A percentile compares a stretch with the other conserved stretches of the same genome.
Conservation (phyloP, 2,113 vertebrate species). For the Prunella fulvescens region DNA sequence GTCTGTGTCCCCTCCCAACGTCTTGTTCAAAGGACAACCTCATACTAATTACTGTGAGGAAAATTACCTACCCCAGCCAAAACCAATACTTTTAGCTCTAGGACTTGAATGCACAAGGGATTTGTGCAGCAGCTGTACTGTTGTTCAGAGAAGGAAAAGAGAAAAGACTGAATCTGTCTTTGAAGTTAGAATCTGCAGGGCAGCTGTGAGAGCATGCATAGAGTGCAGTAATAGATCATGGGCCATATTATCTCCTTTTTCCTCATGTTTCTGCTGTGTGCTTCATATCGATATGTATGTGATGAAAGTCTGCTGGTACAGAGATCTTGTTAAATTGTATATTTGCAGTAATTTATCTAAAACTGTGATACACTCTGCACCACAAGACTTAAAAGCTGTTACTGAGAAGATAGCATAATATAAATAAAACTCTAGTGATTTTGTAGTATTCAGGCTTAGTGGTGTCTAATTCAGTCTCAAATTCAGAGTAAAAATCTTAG, state of each 20-base stretch:
- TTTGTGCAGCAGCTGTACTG: not conserved
- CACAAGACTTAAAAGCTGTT: not conserved
- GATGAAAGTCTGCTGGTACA: not conserved
- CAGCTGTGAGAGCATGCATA: not conserved
- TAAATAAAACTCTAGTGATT: not conserved
- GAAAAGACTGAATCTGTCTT: not conserved
- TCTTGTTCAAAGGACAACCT: not conserved
- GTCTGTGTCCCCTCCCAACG: not conserved
- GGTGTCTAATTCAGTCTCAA: not conserved
- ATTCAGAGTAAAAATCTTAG: not conserved
- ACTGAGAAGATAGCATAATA: not conserved
- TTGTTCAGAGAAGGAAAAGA: not conserved
- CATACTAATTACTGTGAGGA: not conserved
- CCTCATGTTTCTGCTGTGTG: not conserved
- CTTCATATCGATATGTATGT: not conserved
- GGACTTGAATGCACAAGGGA: not conserved
- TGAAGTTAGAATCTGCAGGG: not conserved
- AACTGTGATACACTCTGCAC: not conserved
- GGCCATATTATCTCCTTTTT: not conserved
- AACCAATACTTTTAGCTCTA: not conserved
- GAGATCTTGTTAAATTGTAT: not conserved
- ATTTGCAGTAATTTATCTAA: constrained; percentile 4
- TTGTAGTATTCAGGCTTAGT: not conserved
- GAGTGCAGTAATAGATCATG: not conserved
- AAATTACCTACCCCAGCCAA: not conserved